A percentile compares a stretch with the other conserved stretches of the same genome.
Evolutionary conservation across 1,140 invertebrate species (phyloP).

Genomic region (Scaptomyza hsui): DNA sequence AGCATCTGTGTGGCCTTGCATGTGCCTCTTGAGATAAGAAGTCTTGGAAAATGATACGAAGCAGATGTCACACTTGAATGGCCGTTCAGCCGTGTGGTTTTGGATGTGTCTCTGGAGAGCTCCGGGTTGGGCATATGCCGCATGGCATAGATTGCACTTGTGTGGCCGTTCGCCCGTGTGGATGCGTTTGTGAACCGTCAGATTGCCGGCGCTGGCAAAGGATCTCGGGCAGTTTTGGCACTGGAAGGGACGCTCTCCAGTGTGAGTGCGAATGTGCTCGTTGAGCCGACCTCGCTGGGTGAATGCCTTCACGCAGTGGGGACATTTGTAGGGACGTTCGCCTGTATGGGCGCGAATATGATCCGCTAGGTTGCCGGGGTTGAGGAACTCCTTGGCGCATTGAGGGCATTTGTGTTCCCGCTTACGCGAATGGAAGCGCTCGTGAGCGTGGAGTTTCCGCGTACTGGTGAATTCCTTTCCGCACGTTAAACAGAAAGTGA

Average conservation of each 20-base stretch:
- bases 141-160: constrained; percentile 30
- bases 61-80: constrained; percentile 27
- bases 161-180: constrained; percentile 19
- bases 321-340: constrained; percentile 34
- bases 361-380: constrained; percentile 15
- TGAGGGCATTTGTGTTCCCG: constrained; percentile 15
- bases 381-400: constrained; percentile 16
- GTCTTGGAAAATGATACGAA: constrained; percentile 1
- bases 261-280: constrained; percentile 25
- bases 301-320: constrained; percentile 29
- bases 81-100: constrained; percentile 13
- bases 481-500: constrained; percentile 8
- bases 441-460: constrained; percentile 16
- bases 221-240: constrained; percentile 28
- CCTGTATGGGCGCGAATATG: constrained; percentile 27
- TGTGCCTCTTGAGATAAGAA: constrained; percentile 26
- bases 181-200: constrained; percentile 26
- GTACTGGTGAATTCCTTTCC: constrained; percentile 17
- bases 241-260: constrained; percentile 16
- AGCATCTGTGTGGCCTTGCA: constrained; percentile 14
- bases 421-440: constrained; percentile 23
- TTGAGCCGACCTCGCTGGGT: constrained; percentile 29
- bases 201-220: constrained; percentile 28
- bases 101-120: constrained; percentile 28
- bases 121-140: constrained; percentile 25